phyloP scores from a whole-genome alignment of 2,888 invertebrate genomes.

The Eupsilia transversa region DNA sequence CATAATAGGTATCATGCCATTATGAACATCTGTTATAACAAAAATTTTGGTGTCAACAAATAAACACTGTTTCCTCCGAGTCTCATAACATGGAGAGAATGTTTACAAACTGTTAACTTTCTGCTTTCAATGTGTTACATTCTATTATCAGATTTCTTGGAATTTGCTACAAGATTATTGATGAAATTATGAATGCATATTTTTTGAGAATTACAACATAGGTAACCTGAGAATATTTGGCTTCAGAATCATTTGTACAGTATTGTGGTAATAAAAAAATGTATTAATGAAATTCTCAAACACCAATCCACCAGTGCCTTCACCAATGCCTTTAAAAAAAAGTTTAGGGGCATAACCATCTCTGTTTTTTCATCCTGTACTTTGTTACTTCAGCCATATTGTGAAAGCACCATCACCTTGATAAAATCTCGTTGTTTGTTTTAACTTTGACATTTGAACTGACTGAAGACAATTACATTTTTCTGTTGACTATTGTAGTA shows the following conservation, averaged over 20 bases:
- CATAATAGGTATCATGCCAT: slow-evolving; percentile 2
- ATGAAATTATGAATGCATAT: not conserved
- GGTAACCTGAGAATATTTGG: not conserved
- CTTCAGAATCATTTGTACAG: not conserved
- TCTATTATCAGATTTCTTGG: not conserved
- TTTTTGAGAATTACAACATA: not conserved
- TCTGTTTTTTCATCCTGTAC: not conserved
- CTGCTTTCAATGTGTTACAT: slow-evolving; percentile 6
- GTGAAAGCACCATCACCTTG: not conserved
- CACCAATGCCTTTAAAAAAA: not conserved
- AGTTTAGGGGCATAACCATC: too few species aligned
- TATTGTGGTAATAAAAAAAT: not conserved
- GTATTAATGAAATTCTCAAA: not conserved
- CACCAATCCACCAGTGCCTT: too few species aligned
- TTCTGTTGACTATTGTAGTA: too few species aligned
- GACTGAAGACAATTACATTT: too few species aligned
- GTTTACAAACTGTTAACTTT: slow-evolving; percentile 35
- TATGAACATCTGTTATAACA: slow-evolving; percentile 13
- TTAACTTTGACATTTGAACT: too few species aligned
- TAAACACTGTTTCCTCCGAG: slow-evolving; percentile 7
- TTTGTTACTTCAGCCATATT: not conserved
- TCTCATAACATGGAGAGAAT: slow-evolving; percentile 35
- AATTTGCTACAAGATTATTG: not conserved
- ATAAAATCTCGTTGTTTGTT: slow-evolving; percentile 5
- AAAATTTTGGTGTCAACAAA: slow-evolving; percentile 14